These are phyloP conservation scores for Neodiprion lecontei DNA, from an alignment of 1,140 invertebrate species.

Conservation along the genomic window DNA sequence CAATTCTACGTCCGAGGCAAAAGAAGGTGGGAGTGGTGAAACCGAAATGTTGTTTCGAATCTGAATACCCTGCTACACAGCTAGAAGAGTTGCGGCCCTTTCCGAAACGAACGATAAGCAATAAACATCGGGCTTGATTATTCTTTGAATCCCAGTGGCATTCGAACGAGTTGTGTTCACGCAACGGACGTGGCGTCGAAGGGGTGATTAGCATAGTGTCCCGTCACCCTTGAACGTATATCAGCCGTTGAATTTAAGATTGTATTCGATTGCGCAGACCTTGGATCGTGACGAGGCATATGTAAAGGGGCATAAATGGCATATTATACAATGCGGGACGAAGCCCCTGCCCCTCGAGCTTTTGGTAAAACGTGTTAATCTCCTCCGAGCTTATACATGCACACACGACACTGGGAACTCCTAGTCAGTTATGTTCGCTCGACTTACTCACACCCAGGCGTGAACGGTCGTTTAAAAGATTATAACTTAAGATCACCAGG, in stretches of 20 bases:
- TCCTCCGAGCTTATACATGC: neutral
- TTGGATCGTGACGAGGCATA: slow-evolving; percentile 1
- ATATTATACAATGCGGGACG: neutral
- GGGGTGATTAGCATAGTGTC: neutral
- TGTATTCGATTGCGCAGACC: neutral
- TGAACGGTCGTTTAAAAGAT: neutral
- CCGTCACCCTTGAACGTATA: neutral
- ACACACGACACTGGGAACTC: neutral
- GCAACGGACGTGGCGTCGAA: neutral
- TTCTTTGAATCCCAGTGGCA: no score
- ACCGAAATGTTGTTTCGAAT: no score
- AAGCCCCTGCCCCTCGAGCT: neutral
- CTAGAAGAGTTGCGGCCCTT: no score
- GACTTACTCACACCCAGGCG: neutral
- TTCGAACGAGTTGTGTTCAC: neutral
- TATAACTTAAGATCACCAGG: neutral
- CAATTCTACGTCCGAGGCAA: no score
- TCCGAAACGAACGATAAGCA: no score
- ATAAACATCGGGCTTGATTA: no score
- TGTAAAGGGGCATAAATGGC: neutral
- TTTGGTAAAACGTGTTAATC: neutral
- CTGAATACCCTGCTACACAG: no score
- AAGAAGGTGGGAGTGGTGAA: no score
- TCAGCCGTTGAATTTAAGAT: neutral
- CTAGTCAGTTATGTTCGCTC: neutral